A percentile compares a stretch with the other conserved stretches of the same genome.
phyloP scores from a whole-genome alignment of 2,888 invertebrate genomes.

The Trilocha varians region DNA sequence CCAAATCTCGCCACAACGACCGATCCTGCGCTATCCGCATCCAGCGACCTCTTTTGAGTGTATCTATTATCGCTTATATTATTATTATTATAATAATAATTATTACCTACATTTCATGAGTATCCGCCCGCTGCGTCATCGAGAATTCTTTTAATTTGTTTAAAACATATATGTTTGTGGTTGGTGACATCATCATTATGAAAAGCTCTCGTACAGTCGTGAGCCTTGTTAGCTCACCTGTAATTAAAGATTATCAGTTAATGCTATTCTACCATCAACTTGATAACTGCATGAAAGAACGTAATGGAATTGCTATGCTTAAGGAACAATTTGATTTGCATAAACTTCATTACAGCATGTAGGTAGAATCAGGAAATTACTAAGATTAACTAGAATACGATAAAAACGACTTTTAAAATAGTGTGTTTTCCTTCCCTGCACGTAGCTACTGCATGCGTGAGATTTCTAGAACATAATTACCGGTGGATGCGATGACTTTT shows the following conservation, averaged over 20 bases:
- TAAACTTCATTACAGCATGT: too few species aligned
- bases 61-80: too few species aligned
- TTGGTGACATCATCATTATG: constrained; percentile 42
- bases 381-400: not conserved
- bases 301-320: not conserved
- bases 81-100: too few species aligned
- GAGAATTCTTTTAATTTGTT: not conserved
- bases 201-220: constrained; percentile 28
- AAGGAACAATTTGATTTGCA: not conserved
- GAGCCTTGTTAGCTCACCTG: constrained; percentile 17
- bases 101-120: too few species aligned
- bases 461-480: not conserved
- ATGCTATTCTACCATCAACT: constrained; percentile 1
- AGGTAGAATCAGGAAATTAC: not conserved
- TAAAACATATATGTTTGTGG: not conserved
- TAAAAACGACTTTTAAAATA: not conserved
- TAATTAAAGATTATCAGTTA: constrained; percentile 13
- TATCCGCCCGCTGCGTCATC: too few species aligned
- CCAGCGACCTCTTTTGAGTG: too few species aligned
- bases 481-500: not conserved
- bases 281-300: constrained; percentile 2
- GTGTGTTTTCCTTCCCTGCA: not conserved
- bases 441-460: not conserved
- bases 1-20: too few species aligned
- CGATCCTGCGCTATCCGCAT: too few species aligned